These are phyloP conservation scores for Drosophila takahashii DNA, from an alignment of 1,140 invertebrate species.

Conservation along the genomic window DNA sequence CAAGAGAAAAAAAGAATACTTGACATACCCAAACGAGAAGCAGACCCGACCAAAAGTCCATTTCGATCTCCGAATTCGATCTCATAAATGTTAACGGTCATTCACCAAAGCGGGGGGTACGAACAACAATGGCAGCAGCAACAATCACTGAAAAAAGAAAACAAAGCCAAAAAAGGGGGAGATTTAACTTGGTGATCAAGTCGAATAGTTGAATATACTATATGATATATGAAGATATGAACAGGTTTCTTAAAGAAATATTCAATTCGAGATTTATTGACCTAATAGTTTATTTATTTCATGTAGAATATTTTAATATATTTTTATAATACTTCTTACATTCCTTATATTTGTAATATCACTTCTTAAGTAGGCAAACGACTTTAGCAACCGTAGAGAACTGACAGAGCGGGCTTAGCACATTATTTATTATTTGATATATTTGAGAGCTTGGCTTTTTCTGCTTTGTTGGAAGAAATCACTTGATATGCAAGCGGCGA, in stretches of 20 bases:
- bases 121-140: constrained; percentile 11
- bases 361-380: neutral
- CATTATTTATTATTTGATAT: constrained; percentile 55
- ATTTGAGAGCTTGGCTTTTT: constrained; percentile 21
- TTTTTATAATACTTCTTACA: too few relatives aligned
- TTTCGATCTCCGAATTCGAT: constrained; percentile 57
- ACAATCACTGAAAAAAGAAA: constrained; percentile 2
- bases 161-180: constrained; percentile 9
- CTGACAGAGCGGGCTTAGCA: constrained; percentile 12
- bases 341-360: too few relatives aligned
- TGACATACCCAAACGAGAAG: constrained; percentile 41
- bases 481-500: constrained; percentile 61
- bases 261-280: too few relatives aligned
- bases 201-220: constrained; percentile 1
- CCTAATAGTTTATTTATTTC: too few relatives aligned
- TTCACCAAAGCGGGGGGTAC: constrained; percentile 51
- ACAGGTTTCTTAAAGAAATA: neutral
- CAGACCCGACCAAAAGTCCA: constrained; percentile 41
- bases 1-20: constrained; percentile 30
- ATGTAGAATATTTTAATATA: neutral
- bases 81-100: constrained; percentile 76
- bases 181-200: neutral
- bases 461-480: constrained; percentile 34
- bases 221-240: neutral
- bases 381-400: neutral